A percentile compares a stretch with the other conserved stretches of the same genome.
These are phyloP conservation scores for Apoderus coryli DNA, from an alignment of 2,888 invertebrate species.

Conservation along the genomic window DNA sequence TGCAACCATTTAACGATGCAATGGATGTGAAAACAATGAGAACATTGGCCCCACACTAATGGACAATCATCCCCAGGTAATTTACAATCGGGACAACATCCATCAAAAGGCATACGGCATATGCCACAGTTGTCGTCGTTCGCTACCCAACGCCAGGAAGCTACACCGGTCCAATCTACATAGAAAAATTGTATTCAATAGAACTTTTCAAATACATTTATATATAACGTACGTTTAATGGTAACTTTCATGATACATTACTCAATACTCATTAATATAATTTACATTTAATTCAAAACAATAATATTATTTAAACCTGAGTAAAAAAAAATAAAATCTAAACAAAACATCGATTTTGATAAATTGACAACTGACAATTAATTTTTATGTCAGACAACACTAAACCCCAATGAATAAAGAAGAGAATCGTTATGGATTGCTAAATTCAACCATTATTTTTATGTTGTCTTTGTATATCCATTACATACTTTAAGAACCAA, in stretches of 20 bases:
- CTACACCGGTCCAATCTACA: slow-evolving; percentile 84
- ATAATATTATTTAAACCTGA: too few species aligned
- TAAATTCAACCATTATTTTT: too few species aligned
- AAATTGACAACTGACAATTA: too few species aligned
- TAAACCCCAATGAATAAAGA: too few species aligned
- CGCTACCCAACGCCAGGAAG: slow-evolving; percentile 97
- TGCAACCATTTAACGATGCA: slow-evolving; percentile 99
- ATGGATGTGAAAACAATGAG: slow-evolving; percentile 99
- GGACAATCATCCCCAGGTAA: slow-evolving; percentile 97
- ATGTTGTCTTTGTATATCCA: too few species aligned
- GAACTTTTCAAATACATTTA: too few species aligned
- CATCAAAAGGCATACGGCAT: slow-evolving; percentile 97
- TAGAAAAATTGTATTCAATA: slow-evolving; percentile 7
- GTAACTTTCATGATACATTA: slow-evolving; percentile 20
- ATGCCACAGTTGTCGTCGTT: slow-evolving; percentile 99
- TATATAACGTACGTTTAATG: slow-evolving; percentile 15
- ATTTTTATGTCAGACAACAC: too few species aligned
- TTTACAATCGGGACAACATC: slow-evolving; percentile 95
- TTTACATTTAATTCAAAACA: too few species aligned
- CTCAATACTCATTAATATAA: not conserved
- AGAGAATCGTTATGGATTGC: too few species aligned
- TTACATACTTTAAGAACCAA: too few species aligned
- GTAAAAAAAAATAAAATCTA: too few species aligned
- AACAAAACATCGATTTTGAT: too few species aligned
- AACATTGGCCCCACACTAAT: slow-evolving; percentile 95